A percentile compares a stretch with the other conserved stretches of the same genome.
Conservation (phyloP, 2,797 vertebrate species). For the Lemur catta region DNA sequence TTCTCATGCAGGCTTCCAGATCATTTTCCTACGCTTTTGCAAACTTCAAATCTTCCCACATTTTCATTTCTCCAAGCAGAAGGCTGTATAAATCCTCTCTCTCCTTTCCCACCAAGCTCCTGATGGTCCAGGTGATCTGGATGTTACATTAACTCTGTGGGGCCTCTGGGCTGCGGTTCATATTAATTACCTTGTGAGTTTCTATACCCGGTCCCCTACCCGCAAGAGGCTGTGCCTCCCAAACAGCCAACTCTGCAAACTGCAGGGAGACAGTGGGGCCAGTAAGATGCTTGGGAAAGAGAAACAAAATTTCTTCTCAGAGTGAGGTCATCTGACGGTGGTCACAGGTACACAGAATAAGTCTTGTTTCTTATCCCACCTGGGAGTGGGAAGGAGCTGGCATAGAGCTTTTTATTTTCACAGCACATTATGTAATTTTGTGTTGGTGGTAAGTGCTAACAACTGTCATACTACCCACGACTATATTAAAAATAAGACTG, state of each 20-base stretch:
- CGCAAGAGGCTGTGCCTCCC: background rate
- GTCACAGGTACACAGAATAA: background rate
- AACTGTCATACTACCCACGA: constrained; percentile 26
- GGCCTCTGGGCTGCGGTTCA: background rate
- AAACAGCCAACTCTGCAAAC: background rate
- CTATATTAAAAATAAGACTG: constrained; percentile 22
- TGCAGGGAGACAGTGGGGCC: background rate
- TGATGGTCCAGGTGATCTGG: accelerated
- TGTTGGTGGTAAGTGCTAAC: constrained; percentile 30
- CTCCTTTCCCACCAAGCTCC: background rate
- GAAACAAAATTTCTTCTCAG: background rate
- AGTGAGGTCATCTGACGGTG: background rate
- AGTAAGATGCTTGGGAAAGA: background rate
- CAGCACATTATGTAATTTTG: constrained; percentile 37
- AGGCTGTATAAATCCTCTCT: background rate
- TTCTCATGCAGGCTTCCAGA: background rate
- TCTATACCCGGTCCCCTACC: background rate
- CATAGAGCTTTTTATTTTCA: constrained; percentile 48
- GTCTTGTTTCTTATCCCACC: background rate
- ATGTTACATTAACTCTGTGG: accelerated
- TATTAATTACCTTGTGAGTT: background rate
- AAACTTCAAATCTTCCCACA: background rate
- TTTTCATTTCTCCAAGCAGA: background rate
- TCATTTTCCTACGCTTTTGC: background rate
- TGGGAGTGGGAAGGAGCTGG: background rate